Evolutionary conservation across 2,888 invertebrate species (phyloP).

Genomic region (Cephus rjabovi): DNA sequence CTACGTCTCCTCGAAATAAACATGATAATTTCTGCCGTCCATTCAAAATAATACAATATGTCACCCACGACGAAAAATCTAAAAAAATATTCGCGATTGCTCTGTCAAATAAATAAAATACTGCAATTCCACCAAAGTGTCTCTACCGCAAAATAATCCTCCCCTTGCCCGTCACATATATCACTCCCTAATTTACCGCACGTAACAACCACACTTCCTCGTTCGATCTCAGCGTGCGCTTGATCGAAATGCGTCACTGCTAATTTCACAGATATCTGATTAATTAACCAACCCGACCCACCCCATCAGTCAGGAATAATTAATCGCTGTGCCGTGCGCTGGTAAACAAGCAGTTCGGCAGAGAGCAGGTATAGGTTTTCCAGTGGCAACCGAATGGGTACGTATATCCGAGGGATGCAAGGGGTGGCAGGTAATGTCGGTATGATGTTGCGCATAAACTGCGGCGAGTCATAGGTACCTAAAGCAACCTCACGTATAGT

Average conservation of each 20-base stretch:
- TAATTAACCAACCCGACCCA: constrained; percentile 57
- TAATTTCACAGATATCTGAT: constrained; percentile 63
- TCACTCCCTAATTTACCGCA: neutral
- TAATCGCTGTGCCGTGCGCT: constrained; percentile 50
- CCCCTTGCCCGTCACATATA: neutral
- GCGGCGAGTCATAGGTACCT: constrained; percentile 42
- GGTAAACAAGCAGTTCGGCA: constrained; percentile 45
- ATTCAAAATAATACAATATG: neutral
- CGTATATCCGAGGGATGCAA: constrained; percentile 19
- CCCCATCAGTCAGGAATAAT: constrained; percentile 40
- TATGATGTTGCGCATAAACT: constrained; percentile 64
- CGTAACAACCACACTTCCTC: constrained; percentile 26
- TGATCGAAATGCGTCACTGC: constrained; percentile 40
- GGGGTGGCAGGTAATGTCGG: constrained; percentile 59
- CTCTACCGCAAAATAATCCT: neutral
- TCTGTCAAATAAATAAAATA: neutral
- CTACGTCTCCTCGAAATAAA: neutral
- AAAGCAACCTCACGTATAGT: neutral
- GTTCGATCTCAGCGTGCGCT: constrained; percentile 22
- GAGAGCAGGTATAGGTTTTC: constrained; percentile 44
- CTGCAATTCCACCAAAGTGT: neutral
- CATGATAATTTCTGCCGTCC: constrained; percentile 34
- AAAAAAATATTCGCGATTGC: neutral
- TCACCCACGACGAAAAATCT: neutral
- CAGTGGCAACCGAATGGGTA: constrained; percentile 19